Base-by-base conservation (phyloP, 2,888 invertebrate genomes). In the Candidula unifasciata region DNA sequence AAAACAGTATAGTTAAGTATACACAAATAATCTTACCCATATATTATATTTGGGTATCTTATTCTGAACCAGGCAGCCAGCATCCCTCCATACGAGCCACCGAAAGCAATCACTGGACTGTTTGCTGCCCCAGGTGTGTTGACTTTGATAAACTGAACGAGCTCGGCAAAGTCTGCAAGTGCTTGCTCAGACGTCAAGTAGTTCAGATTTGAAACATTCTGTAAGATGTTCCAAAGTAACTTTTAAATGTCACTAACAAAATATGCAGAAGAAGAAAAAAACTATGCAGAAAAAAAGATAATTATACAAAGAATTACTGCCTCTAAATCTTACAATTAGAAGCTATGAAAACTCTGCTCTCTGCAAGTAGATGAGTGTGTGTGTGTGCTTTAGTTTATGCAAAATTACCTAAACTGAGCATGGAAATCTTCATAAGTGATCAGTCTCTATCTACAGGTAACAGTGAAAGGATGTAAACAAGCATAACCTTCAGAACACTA, bases 41-140 rank as follows among this genome's bases (percentile, higher is more conserved):
- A 94, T 16, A 98, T 96, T 57, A 97, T 92, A 92, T 97, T 96
- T 0, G 99, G 99, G 94, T 99, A 99, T 94, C 99, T 99, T 94
- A 98, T 96, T 64, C 99, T 95, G 91, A 99, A 95, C 97, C 99
- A 99, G 0, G 99, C 97, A 0, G 99, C 95, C 52, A 99, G 94
- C 99, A 99, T 99, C 52, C 99, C 99, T 0, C 99, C 99, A 93
- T 99, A 99, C 0, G 98, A 98, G 0, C 99, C 97, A 91, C 96
- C 95, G 92, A 96, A 95, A 1, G 96, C 96, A 88, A 99, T 96
- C 8, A 99, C 97, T 0, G 97, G 97, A 90, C 96, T 95, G 83
- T 94, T 92, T n/a, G 89, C 85, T 1, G 94, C 94, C 3, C 93
- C 94, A 35, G 90, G 89, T 8, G 90, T 88, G 2, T 90, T 90